phyloP scores from a whole-genome alignment of 2,113 vertebrate species.

The Leptocoma aspasia region DNA sequence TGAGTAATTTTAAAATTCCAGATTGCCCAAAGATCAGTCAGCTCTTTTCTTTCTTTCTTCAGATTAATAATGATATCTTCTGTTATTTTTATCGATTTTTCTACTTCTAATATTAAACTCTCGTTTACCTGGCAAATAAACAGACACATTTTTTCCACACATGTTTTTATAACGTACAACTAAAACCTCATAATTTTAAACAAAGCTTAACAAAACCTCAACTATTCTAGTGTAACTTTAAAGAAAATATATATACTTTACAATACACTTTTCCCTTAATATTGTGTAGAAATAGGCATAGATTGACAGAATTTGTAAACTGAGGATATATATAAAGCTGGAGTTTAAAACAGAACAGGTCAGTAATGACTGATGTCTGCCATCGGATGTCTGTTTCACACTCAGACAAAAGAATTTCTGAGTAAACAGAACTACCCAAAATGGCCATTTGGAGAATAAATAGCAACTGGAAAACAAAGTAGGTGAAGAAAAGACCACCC shows the following conservation, averaged over 20 bases:
- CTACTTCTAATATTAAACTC: slow-evolving; percentile 66
- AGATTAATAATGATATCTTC: slow-evolving; percentile 70
- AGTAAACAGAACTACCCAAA: neutral
- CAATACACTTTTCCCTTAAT: neutral
- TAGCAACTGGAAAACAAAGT: neutral
- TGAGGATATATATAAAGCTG: neutral
- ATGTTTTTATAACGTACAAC: neutral
- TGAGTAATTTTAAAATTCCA: slow-evolving; percentile 74
- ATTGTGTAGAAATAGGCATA: neutral
- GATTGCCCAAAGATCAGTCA: slow-evolving; percentile 71
- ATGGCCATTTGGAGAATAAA: neutral
- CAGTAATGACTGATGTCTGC: neutral
- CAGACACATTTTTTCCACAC: neutral
- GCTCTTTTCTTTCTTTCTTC: slow-evolving; percentile 69
- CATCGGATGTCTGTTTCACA: neutral
- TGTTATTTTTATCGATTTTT: slow-evolving; percentile 59
- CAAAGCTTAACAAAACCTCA: neutral
- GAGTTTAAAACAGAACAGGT: neutral
- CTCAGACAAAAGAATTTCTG: neutral
- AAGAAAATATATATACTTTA: neutral
- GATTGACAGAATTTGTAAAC: neutral
- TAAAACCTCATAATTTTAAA: neutral
- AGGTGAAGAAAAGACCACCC: neutral
- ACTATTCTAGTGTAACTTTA: neutral
- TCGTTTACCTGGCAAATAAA: slow-evolving; percentile 73